Evolutionary conservation across 2,888 invertebrate genomes (phyloP), one percentile per base, ranked within the genome.

Genomic region (Pycnomerus fuliginosus): DNA sequence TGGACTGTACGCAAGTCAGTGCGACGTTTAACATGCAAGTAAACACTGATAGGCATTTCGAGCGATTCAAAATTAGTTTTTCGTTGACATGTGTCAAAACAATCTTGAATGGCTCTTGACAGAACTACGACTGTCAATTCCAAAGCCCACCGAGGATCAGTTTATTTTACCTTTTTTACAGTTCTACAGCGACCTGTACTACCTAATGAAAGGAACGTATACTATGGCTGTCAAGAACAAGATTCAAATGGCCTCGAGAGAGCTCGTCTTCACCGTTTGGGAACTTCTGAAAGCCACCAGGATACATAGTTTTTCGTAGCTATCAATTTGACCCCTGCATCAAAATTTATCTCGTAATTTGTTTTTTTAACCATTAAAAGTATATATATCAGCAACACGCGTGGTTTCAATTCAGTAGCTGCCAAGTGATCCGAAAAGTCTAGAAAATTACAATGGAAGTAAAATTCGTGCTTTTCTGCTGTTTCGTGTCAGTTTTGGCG

Each of bases 161-260:
- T n/a, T n/a, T n/a, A n/a, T n/a, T n/a, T n/a, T n/a, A n/a, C n/a
- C n/a, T n/a, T n/a, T 51, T 16, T 71, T 69, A 1, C 72, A 83
- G 81, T 89, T 84, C 65, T 85, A 80, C 58, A 82, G 86, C 0
- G 89, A 89, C 63, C 71, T 89, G 1, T 84, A 83, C 67, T 81
- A 85, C 2, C 65, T 89, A 40, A 82, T 85, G 40, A 73, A 80
- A 68, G 76, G 78, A 0, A 82, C 82, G 44, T 77, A 79, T 0
- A 80, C 80, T 0, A 78, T 80, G 43, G 79, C 79, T 57, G 79
- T 77, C 2, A 73, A 78, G 4, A 64, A 78, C 3, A 62, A 74
- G 0, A 74, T 83, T 1, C 74, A 76, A 62, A 70, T 69, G 22
- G 73, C 80, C 50, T 78, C 81, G 15, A 77, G 75, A 52, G 73